A percentile compares a stretch with the other conserved stretches of the same genome.
Conservation (phyloP, 2,888 invertebrate species). For the Crematogaster levior region DNA sequence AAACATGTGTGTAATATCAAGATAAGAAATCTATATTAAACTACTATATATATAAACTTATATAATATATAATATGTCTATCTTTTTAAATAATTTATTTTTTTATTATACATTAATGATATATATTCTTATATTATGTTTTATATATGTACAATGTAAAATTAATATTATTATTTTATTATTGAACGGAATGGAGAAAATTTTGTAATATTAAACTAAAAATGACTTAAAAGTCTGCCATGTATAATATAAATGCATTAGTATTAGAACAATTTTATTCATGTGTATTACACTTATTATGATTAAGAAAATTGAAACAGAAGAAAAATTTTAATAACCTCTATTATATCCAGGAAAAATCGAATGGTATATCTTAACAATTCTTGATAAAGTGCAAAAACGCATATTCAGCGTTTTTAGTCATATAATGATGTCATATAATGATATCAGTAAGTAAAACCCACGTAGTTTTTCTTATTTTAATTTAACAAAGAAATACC, state of each 20-base stretch:
- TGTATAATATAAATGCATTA: not conserved
- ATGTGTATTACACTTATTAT: not conserved
- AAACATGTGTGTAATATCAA: too few species aligned
- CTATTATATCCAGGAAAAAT: not conserved
- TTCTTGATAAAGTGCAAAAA: not conserved
- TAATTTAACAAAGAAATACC: constrained; percentile 12
- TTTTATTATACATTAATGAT: not conserved
- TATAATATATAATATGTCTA: too few species aligned
- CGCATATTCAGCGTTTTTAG: not conserved
- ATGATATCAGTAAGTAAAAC: not conserved
- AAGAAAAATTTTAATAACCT: not conserved
- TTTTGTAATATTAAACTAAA: not conserved
- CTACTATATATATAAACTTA: too few species aligned
- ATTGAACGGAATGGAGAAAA: not conserved
- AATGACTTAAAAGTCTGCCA: not conserved
- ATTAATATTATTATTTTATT: not conserved
- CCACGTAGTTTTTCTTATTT: not conserved
- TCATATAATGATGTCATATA: constrained; percentile 7
- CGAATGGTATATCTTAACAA: not conserved
- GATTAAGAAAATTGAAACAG: not conserved
- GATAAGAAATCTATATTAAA: constrained; percentile 26
- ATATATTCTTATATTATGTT: not conserved
- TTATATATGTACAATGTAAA: not conserved
- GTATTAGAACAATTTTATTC: not conserved
- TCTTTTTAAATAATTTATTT: not conserved